Base-by-base conservation (phyloP, 2,888 invertebrate species). In the Lasius fuliginosus region DNA sequence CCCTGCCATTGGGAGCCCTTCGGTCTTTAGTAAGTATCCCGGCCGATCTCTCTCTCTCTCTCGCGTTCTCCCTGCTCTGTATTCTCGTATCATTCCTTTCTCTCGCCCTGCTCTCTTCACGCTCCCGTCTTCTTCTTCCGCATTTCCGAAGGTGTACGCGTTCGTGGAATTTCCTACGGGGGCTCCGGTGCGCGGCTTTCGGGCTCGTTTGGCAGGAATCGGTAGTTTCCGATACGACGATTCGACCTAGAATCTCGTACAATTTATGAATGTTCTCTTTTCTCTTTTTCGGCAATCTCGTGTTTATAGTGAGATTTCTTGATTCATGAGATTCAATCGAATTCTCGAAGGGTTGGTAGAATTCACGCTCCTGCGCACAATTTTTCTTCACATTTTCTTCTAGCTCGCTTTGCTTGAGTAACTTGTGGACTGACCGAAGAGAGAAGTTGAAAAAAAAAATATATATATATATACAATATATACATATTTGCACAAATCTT, bases 1-100 rank as follows among this genome's bases (percentile, higher is more conserved):
- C 94, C 94, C 94, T 92, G 94, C 92, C 93, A 93, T 91, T 94
- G 93, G 93, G 94, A 95, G 94, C 93, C 93, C 92, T 94, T 94
- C 92, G 93, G 92, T 94, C 92, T 94, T 23, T 92, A 91, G 95
- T 95, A 92, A 95, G 94, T 94, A 94, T 91, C 74, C 60, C 76
- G 79, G 53, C 12, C 82, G 83, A 84, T 88, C 84, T 85, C 53
- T 53, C 6, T 36, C 33, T 36, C 33, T 36, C 36, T 36, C 36
- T 36, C 6, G 30, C 81, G 53, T 85, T 82, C 76, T 79, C 73
- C 75, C 42, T 77, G 33, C 82, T 56, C 56, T 71, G 6, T 6
- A 23, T 36, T 81, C 71, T 79, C 40, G 60, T 33, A 23, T 23
- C 27, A 30, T 49, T 49, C 56, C n/a, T 53, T 33, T 82, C 84